Evolutionary conservation across 2,797 vertebrate genomes (phyloP).

Genomic region (Phataginus tetradactyla): DNA sequence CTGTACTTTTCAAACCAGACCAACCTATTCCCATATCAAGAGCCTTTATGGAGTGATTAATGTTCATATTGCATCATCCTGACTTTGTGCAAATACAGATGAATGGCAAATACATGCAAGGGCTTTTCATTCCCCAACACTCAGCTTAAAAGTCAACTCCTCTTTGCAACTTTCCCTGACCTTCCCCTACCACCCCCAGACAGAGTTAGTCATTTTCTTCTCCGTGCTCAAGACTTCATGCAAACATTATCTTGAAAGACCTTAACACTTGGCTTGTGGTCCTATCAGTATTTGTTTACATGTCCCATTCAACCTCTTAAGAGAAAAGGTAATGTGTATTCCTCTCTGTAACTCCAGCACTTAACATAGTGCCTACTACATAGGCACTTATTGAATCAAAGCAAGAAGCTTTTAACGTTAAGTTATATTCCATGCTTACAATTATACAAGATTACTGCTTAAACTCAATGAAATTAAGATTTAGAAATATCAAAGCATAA

Average conservation of each 20-base stretch:
- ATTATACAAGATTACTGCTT: neutral
- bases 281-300: neutral
- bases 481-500: slow-evolving; percentile 2
- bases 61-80: slow-evolving; percentile 14
- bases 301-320: neutral
- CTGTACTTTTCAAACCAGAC: slow-evolving; percentile 31
- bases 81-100: slow-evolving; percentile 42
- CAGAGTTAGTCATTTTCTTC: neutral
- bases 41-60: slow-evolving; percentile 36
- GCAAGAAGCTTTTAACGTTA: neutral
- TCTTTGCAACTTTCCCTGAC: neutral
- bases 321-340: neutral
- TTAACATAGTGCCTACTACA: neutral
- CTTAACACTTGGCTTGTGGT: neutral
- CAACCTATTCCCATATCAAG: slow-evolving; percentile 34
- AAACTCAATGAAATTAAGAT: slow-evolving; percentile 7
- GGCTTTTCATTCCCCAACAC: slow-evolving; percentile 5
- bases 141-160: slow-evolving; percentile 20
- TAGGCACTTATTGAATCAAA: neutral
- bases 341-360: neutral
- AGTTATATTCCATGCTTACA: neutral
- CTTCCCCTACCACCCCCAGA: neutral
- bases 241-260: neutral
- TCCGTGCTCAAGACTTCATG: neutral
- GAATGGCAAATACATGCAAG: neutral